Base-by-base conservation (phyloP, 2,113 vertebrate species). In the Polypterus senegalus region DNA sequence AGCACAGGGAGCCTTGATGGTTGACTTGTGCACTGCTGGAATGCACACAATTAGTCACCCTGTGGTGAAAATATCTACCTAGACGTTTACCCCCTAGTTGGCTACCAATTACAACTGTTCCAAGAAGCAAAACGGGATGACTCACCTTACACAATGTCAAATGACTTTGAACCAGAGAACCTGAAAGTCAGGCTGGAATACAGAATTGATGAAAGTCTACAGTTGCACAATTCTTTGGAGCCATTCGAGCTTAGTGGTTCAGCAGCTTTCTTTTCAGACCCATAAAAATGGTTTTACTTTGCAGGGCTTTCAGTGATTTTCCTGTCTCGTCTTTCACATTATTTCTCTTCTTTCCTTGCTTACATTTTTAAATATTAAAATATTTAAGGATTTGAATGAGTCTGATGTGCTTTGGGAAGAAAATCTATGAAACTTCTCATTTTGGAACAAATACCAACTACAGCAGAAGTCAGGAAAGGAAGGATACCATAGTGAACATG, bases 131-230 rank as follows among this genome's bases (percentile, higher is more conserved):
- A 51, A 63, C 52, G 55, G 64, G 9, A 43, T 4, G 10, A 61
- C 7, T 49, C 10, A 56, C 11, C 47, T 60, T 53, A 5, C 54
- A 9, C 63, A 44, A 66, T 48, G 68, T 27, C 67, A 61, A 63
- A 60, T 67, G 67, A 45, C 57, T 70, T 68, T 57, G 49, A 62
- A 62, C 7, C 52, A 47, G 62, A 57, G 51, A 9, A 57, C 51
- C 51, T 63, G 67, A 9, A 69, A 59, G 47, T 54, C 59, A 57
- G 55, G 6, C 64, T 62, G 74, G 53, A 65, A 47, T 11, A 70
- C 0, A 52, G 4, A 61, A 48, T 7, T 49, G 57, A 45, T 4
- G 64, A 54, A 46, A 60, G 58, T 11, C 5, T 47, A 59, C 1
- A 4, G 27, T 67, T 64, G 65, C 45, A 11, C 3, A 65, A 58